Conservation (phyloP, 2,888 invertebrate genomes). For the Apodemia hepburni region DNA sequence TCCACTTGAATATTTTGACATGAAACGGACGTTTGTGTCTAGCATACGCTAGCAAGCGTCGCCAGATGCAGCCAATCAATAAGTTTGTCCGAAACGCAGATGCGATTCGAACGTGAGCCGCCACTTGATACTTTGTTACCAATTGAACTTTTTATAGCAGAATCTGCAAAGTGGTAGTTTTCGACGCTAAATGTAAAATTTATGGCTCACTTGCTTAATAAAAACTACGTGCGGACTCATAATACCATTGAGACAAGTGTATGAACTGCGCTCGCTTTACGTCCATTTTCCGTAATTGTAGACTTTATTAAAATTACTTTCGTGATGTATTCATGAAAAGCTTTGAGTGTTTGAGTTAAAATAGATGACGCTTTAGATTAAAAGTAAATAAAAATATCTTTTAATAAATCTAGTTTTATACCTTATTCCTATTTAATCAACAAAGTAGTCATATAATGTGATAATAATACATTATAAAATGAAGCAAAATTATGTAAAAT, state of each 20-base stretch:
- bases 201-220: conserved; percentile 59
- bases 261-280: conserved; percentile 35
- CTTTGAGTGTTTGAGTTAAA: neutral
- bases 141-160: conserved; percentile 66
- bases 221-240: conserved; percentile 49
- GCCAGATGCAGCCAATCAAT: conserved; percentile 41
- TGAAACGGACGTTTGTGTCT: conserved; percentile 36
- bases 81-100: conserved; percentile 54
- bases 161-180: conserved; percentile 58
- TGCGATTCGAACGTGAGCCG: conserved; percentile 50
- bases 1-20: conserved; percentile 48
- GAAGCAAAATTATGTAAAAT: too few species aligned
- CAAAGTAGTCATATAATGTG: neutral
- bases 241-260: conserved; percentile 38
- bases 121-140: conserved; percentile 51
- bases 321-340: conserved; percentile 9
- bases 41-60: conserved; percentile 37
- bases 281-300: conserved; percentile 33
- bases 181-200: conserved; percentile 60
- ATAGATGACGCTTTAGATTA: neutral
- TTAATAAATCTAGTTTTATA: neutral
- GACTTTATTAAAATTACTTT: conserved; percentile 33
- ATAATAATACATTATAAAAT: neutral
- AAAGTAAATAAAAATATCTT: neutral
- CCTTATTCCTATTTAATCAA: neutral